Evolutionary conservation across 2,113 vertebrate species (phyloP), one percentile per base, ranked within the genome.

Genomic region (Chelonoidis abingdonii): DNA sequence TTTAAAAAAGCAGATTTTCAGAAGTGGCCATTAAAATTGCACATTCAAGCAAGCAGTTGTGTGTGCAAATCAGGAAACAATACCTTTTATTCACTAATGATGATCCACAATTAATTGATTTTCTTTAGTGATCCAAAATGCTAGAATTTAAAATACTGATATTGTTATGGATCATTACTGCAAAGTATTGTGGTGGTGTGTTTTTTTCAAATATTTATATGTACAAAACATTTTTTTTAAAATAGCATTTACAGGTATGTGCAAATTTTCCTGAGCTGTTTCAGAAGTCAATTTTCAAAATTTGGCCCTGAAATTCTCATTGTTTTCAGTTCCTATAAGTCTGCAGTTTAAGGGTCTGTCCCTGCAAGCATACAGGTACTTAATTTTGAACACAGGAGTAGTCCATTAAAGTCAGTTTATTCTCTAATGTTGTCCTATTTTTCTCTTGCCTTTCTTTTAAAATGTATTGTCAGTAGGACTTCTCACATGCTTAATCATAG

Each of bases 241-340:
- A 22, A 54, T 54, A 22, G 53, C 21, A 54, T 54, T 54, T 54
- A 95, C 92, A 47, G 83, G 89, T 47, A 47, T 0, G 0, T 88
- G 22, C 86, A 95, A 81, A 88, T 95, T 96, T 88, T 94, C 95
- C 86, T 87, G 91, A 84, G 95, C 93, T 91, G 44, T 84, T 87
- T 85, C 83, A 10, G 89, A 92, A 84, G 95, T 96, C 92, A 93
- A 65, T 92, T 31, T 92, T 93, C 75, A 94, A 94, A 97, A 94
- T 97, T 93, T 89, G 11, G 84, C 8, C 72, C 79, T 91, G 59
- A 65, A 83, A 35, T 96, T 84, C 17, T 65, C 90, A 78, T 88
- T 96, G 91, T 3, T 92, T 96, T 95, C 89, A 95, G 91, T 96
- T 90, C 95, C 94, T 88, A 76, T 79, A 92, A 93, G 83, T 87